phyloP scores from a whole-genome alignment of 1,140 invertebrate genomes.

The Lepidurus arcticus region DNA sequence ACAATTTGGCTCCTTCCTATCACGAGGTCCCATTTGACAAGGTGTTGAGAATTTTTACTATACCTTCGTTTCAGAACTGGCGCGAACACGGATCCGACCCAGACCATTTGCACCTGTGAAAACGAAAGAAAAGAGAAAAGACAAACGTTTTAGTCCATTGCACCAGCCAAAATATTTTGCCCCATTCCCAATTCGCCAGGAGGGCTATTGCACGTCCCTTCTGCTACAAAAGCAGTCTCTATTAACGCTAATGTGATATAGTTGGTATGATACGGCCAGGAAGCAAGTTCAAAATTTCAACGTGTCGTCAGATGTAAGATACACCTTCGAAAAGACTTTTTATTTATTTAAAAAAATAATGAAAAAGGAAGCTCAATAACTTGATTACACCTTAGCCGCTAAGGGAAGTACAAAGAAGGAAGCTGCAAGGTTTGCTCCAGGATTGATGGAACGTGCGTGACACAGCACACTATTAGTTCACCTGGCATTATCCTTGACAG shows the following conservation, averaged over 20 bases:
- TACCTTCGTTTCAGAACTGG: constrained; percentile 14
- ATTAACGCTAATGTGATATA: neutral
- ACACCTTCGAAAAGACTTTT: neutral
- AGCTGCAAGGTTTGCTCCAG: neutral
- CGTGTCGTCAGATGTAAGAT: too few relatives aligned
- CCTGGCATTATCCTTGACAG: neutral
- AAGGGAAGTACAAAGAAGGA: neutral
- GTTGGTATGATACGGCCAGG: constrained; percentile 7
- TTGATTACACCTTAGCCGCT: too few relatives aligned
- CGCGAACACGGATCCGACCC: constrained; percentile 1
- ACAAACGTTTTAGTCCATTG: neutral
- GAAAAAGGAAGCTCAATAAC: neutral
- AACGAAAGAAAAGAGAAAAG: neutral
- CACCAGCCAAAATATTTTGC: neutral
- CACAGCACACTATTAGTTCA: constrained; percentile 19
- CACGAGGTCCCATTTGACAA: neutral
- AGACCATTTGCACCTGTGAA: neutral
- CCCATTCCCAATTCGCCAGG: neutral
- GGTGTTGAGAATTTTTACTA: neutral
- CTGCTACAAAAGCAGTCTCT: neutral
- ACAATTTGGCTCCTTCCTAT: neutral
- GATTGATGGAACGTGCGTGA: constrained; percentile 5
- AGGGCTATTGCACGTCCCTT: neutral
- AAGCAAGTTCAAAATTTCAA: neutral
- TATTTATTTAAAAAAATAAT: neutral